Evolutionary conservation across 2,797 vertebrate genomes (phyloP), one percentile per base, ranked within the genome.

Genomic region (Lophotriccus pileatus): DNA sequence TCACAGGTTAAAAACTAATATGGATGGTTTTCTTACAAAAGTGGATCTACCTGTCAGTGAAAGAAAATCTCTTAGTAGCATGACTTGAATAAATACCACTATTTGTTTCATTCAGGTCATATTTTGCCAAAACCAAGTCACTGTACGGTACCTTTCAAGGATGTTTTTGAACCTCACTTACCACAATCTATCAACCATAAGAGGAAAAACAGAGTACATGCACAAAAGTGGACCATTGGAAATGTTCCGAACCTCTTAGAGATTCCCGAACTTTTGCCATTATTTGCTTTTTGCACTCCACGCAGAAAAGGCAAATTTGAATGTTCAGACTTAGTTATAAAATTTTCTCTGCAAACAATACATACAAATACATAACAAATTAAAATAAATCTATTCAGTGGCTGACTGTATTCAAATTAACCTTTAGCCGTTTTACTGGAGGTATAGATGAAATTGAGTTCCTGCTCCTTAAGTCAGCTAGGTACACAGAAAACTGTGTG

Each of bases 401-500:
- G 25, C 24, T 68, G 46, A 53, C 37, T 75, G 27, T 52, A 58
- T 84, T 89, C 50, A 90, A 94, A 90, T 27, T 44, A 93, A 98
- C 98, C 98, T 99, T 99, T 91, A 99, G 98, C 75, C 98, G 98
- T 97, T 99, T 99, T 85, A 98, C 98, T 81, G 99, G 98, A 30
- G 98, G 98, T 94, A 98, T 96, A n/a, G 94, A 85, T 30, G 98
- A 98, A 87, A 96, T 77, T 86, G 98, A 98, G 95, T 98, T 98
- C 88, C 98, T 98, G 91, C 67, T 98, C 97, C 97, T 99, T 96
- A 99, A 97, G 96, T 99, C 99, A 86, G 97, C 97, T 82, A 99
- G 97, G 97, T 99, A 98, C 22, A 97, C 98, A 83, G 98, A 98
- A 97, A 99, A 98, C 63, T 89, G 89, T 64, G 97, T 97, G 70